Percentiles rank a stretch among this genome's conserved stretches.
phyloP scores from a whole-genome alignment of 1,140 invertebrate genomes.

The Plutomurus gul region DNA sequence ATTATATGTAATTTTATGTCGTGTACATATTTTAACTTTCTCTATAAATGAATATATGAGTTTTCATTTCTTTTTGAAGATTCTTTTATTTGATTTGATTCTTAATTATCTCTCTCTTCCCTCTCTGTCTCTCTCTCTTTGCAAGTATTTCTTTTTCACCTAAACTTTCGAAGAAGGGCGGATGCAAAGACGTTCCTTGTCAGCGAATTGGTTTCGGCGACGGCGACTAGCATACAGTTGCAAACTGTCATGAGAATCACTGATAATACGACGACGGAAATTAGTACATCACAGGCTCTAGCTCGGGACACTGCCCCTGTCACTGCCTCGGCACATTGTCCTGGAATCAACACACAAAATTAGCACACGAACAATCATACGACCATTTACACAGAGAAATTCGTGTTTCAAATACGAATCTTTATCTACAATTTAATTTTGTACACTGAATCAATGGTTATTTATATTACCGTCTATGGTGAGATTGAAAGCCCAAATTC shows the following conservation, averaged over 20 bases:
- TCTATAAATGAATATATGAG: conserved; percentile 28
- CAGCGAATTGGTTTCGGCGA: conserved; percentile 11
- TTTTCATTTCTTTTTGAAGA: background rate
- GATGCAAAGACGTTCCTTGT: background rate
- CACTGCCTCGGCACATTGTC: conserved; percentile 48
- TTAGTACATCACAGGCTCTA: conserved; percentile 41
- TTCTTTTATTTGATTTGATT: conserved; percentile 10
- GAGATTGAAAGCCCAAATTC: conserved; percentile 63
- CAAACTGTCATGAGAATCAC: conserved; percentile 32
- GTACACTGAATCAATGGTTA: background rate
- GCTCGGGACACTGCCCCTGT: conserved; percentile 27
- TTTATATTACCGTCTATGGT: conserved; percentile 62
- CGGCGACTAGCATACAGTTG: conserved; percentile 24
- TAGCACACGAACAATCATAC: background rate
- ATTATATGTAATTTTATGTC: no score
- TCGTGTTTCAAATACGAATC: background rate
- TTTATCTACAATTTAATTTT: background rate
- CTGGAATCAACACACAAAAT: conserved; percentile 13
- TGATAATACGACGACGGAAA: conserved; percentile 31
- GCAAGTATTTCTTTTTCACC: background rate
- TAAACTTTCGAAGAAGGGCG: conserved; percentile 3
- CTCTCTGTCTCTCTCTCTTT: background rate
- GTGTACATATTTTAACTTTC: background rate
- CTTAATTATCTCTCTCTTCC: background rate
- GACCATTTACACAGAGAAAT: background rate